Evolutionary conservation across 92 coral and sea anemone species (phyloP), one percentile per base, ranked within the genome.

Genomic region (Palythoa grandis): DNA sequence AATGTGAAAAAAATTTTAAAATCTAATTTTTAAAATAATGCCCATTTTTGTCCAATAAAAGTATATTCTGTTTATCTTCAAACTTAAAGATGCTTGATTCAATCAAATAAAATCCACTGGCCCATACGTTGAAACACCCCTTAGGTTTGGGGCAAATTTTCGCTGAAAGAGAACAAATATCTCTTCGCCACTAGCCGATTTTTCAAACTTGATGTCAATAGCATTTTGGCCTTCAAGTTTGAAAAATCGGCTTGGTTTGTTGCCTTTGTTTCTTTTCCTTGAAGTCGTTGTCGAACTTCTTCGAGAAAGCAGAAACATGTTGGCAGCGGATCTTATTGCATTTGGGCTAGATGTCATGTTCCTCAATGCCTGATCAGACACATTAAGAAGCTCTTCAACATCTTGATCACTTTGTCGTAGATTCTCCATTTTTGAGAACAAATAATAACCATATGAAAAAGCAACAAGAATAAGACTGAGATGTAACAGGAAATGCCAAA

Each of bases 401-500:
- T 57, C 63, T 13, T 57, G 63, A 13, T 57, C 63, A 13, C 2
- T 57, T 11, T 0, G 63, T 13, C 17, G 5, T 12, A 17, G 16
- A 13, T 57, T 57, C 7, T 43, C 50, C 50, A 43, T 43, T 43
- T 4, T 43, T 43, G 50, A 5, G 6, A 43, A 43, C 50, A 43
- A 43, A 43, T n/a, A 29, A 63, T 6, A 7, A 29, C 35, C 35
- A 29, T 1, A 29, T 17, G 23, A 63, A 7, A 63, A 7, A 17
- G 70, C 11, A 58, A 1, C 66, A 43, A 43, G 50, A 8, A 43
- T 43, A 43, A 43, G 50, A 1, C 1, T 43, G 50, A 43, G 3
- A 43, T 43, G 50, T 20, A 63, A 17, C 69, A 63, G 69, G 69
- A 63, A 63, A 63, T 63, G 69, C 24, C 69, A 63, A 63, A n/a